These are phyloP conservation scores for Chinchilla lanigera DNA, from an alignment of 2,113 vertebrate species.

Conservation along the genomic window DNA sequence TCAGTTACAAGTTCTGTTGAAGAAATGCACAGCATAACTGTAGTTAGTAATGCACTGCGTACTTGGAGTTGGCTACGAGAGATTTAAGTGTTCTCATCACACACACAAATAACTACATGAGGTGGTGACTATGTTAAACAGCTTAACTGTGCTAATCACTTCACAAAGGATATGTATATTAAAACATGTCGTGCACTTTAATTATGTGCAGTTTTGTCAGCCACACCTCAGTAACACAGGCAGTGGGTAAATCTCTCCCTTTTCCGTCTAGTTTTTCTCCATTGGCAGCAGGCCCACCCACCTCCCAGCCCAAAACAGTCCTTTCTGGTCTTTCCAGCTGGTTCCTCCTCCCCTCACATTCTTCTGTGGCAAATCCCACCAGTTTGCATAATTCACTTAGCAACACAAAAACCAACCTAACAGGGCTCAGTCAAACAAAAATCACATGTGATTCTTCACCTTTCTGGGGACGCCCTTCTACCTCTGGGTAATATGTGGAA, in stretches of 20 bases:
- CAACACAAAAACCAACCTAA: conserved; percentile 28
- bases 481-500: neutral
- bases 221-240: neutral
- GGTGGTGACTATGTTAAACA: neutral
- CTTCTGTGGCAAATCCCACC: neutral
- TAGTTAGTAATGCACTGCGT: neutral
- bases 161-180: neutral
- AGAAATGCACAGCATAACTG: neutral
- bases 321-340: neutral
- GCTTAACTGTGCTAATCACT: neutral
- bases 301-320: neutral
- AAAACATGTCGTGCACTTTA: neutral
- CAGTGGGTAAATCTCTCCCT: neutral
- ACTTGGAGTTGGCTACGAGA: neutral
- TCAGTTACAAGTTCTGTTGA: neutral
- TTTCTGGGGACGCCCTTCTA: neutral
- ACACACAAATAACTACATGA: neutral
- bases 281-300: neutral
- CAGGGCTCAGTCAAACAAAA: neutral
- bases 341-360: neutral
- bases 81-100: neutral
- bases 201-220: neutral
- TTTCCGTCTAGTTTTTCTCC: neutral
- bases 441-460: neutral
- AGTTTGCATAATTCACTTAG: neutral